These are phyloP conservation scores for Nannospalax galili DNA, from an alignment of 2,113 vertebrate species.

Conservation along the genomic window DNA sequence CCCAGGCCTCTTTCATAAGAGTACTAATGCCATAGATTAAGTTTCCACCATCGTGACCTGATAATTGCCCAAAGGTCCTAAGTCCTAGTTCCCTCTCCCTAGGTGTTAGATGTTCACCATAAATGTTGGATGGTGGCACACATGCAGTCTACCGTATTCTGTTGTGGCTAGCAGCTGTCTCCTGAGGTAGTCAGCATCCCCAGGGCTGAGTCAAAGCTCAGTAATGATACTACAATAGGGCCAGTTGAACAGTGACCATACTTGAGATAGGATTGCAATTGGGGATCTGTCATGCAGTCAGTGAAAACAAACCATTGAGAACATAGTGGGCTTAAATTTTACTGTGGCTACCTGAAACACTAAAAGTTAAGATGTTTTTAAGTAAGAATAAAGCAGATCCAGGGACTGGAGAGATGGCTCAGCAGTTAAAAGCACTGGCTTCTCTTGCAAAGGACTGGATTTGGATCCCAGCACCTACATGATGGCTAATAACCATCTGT, in stretches of 20 bases:
- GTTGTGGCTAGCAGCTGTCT: neutral
- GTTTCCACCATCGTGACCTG: neutral
- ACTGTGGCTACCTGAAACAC: neutral
- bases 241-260: neutral
- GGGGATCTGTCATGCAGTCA: neutral
- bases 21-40: neutral
- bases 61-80: neutral
- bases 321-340: neutral
- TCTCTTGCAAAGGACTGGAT: too few relatives aligned
- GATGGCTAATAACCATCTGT: too few relatives aligned
- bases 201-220: neutral
- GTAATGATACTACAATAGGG: neutral
- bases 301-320: neutral
- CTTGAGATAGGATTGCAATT: neutral
- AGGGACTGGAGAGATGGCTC: neutral
- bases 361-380: neutral
- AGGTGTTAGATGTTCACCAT: neutral
- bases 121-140: neutral
- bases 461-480: too few relatives aligned
- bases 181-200: neutral
- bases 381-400: slow-evolving; percentile 12
- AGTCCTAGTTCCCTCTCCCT: neutral
- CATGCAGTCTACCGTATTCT: neutral
- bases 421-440: too few relatives aligned
- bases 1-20: neutral